Percentiles rank a stretch among this genome's conserved stretches.
These are phyloP conservation scores for Paralichthys olivaceus DNA, from an alignment of 2,113 vertebrate genomes.

Conservation along the genomic window DNA sequence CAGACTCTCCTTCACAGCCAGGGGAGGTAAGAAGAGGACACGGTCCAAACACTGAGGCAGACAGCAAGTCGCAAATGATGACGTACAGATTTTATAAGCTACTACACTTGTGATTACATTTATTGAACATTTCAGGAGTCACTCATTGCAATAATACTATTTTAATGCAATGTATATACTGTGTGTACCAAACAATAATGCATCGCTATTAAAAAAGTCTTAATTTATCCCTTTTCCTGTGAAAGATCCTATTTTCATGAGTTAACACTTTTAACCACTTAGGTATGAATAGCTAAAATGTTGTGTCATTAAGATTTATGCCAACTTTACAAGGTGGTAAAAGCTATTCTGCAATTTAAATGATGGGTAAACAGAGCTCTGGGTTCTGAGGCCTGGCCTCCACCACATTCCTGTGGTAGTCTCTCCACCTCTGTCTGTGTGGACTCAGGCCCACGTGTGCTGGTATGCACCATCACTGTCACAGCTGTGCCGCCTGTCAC, in stretches of 20 bases:
- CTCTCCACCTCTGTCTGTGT: conserved; percentile 20
- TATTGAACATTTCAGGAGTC: not conserved
- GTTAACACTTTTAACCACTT: not conserved
- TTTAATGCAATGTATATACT: not conserved
- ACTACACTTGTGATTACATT: not conserved
- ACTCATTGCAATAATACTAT: not conserved
- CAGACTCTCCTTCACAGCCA: conserved; percentile 32
- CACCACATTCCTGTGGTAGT: conserved; percentile 45
- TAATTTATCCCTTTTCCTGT: not conserved
- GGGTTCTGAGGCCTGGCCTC: not conserved
- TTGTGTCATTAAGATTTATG: conserved; percentile 27
- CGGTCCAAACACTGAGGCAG: conserved; percentile 18
- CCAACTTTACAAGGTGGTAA: conserved; percentile 28
- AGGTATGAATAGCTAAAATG: not conserved
- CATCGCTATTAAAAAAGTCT: not conserved
- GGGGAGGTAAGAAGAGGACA: conserved; percentile 45
- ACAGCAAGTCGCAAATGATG: not conserved
- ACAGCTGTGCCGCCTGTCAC: conserved; percentile 70
- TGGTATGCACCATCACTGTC: conserved; percentile 48
- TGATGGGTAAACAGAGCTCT: conserved; percentile 28
- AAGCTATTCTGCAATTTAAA: conserved; percentile 43
- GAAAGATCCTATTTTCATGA: not conserved
- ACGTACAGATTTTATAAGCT: not conserved
- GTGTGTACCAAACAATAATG: not conserved
- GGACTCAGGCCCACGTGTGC: conserved; percentile 48